Evolutionary conservation across 2,113 vertebrate genomes (phyloP), one percentile per base, ranked within the genome.

Genomic region (Tamias sibiricus): DNA sequence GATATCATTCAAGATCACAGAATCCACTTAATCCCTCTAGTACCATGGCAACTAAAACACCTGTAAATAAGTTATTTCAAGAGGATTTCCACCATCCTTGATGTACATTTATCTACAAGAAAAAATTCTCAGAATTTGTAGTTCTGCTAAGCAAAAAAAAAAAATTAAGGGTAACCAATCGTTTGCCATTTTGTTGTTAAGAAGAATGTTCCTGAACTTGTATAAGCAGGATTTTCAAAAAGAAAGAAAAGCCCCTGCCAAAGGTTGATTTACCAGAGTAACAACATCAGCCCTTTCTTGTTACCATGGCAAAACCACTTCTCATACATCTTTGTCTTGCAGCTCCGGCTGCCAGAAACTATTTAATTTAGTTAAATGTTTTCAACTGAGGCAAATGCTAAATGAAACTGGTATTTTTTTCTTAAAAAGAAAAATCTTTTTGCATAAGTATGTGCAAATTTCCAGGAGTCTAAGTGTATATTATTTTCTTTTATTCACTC

Each of bases 321-420:
- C 32, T 95, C 49, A 94, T 95, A 85, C 19, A 91, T 76, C 83
- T 69, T 87, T 62, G 69, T 87, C 95, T 80, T 96, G 91, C 92
- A 93, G 95, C 72, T 95, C 93, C 95, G 86, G 68, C 32, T 96
- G 86, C 93, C 94, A 93, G 94, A 79, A 92, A 91, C 97, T 95
- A 97, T 85, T 92, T 92, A 97, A 97, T 97, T 93, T 88, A 52
- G 77, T 37, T 86, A 79, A 95, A 95, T 91, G 30, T 30, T 66
- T 96, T 89, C 7, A 1, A 71, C 49, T 96, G n/a, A 40, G n/a
- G 49, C 54, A 92, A 96, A 93, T 42, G 44, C 80, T 52, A 95
- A 95, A 95, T 52, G 59, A 96, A 91, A 44, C 47, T 1, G 30
- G 10, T 42, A 47, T 40, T 35, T 77, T n/a, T n/a, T n/a, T n/a